Base-by-base conservation (phyloP, 1,140 invertebrate species). In the Zaprionus taronus region DNA sequence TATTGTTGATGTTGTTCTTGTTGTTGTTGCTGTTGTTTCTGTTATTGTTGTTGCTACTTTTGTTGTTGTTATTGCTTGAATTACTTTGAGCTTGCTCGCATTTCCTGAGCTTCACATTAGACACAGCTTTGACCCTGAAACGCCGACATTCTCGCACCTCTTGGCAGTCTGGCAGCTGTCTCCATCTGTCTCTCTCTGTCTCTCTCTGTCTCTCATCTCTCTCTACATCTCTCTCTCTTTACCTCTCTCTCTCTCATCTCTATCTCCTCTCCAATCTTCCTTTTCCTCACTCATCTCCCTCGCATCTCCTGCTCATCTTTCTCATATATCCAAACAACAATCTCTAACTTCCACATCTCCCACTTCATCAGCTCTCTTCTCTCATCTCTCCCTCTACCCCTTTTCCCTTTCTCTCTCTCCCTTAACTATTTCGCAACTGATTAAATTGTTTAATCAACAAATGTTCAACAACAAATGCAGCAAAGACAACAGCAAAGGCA, bases 101-200 rank as follows among this genome's bases (percentile, higher is more conserved):
- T 74, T 74, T 74, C 66, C 72, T 71, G 67, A 75, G 72, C 72
- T 64, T 64, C 36, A 38, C 14, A 49, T 56, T 70, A 62, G 66
- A 70, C 28, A 12, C 17, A 20, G 34, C 14, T 41, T n/a, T 60
- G 17, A 60, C 20, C 20, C 47, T 51, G 47, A 51, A 38, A 11
- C 36, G 58, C 44, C 41, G 11, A 9, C n/a, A 47, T 7, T 47
- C 41, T 47, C 7, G 41, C 41, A 47, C n/a, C 41, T 47, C 41
- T 5, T 17, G n/a, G 7, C 41, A 38, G 36, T 38, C 41, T n/a
- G 0, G 31, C 9, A 11, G 2, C 31, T 34, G 31, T 34, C 55
- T 38, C 31, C 12, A 20, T 12, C 47, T 22, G 3, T 17, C 47
- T 5, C 31, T 11, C 20, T 12, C 47, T 22, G 3, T 17, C 47